Evolutionary conservation across 35 echinoderm and acorn worm genomes (phyloP), one percentile per base, ranked within the genome.

Genomic region (Patiria miniata): DNA sequence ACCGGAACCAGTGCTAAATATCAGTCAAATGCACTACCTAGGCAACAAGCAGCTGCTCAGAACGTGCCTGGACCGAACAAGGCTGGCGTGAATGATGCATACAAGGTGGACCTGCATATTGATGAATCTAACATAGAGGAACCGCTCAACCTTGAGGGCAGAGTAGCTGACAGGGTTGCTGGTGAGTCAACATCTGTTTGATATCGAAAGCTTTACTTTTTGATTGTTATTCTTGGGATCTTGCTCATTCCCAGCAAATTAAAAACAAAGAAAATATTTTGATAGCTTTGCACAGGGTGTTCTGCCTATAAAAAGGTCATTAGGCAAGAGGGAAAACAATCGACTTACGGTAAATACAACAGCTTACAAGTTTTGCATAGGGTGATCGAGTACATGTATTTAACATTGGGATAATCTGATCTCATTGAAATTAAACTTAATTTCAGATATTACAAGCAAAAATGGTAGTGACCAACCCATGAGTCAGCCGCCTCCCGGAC

Each of bases 81-180:
- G 18, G 57, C 19, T 2, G 57, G 28, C 10, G 34, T 16, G 2
- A 38, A 47, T 65, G 50, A 76, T 53, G 42, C 42, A 6, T 47
- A 47, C 42, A 81, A 87, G 19, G 50, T 87, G 29, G 80, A 88
- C 83, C 52, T 87, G 77, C 90, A 91, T 68, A 93, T 87, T 40
- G 91, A 83, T 39, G 90, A 90, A 56, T 81, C 88, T 26, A 26
- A 73, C 23, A 84, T 79, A 34, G 40, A 87, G 19, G 84, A 81
- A 38, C 54, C 83, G 17, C 40, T 81, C 38, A 87, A 85, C 51
- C 65, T 51, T 52, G 58, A 79, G 39, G 91, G 85, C 51, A 32
- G 76, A 37, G 85, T 87, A 39, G 79, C 40, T 1, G 80, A 83
- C 79, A 78, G 85, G 78, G 36, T 85, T 32, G 30, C 58, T 52